A percentile compares a stretch with the other conserved stretches of the same genome.
These are phyloP conservation scores for Neomonachus schauinslandi DNA, from an alignment of 2,113 vertebrate genomes.

Conservation along the genomic window DNA sequence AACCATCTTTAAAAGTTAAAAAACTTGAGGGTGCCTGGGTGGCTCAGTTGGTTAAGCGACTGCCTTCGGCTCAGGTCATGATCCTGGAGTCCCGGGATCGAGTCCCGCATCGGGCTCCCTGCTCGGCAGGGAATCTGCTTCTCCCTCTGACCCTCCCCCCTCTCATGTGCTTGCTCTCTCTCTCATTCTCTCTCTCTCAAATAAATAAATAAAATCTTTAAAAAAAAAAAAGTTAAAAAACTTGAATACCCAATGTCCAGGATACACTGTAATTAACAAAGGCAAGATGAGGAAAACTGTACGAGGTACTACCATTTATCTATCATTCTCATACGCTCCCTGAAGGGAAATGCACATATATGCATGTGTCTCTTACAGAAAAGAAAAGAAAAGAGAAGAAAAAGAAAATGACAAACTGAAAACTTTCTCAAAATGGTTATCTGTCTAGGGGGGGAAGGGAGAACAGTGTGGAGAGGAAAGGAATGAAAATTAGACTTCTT, in stretches of 20 bases:
- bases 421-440: slow-evolving; percentile 13
- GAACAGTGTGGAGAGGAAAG: neutral
- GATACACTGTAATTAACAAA: neutral
- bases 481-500: neutral
- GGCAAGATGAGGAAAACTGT: neutral
- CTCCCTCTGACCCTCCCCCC: too few relatives aligned
- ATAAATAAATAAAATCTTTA: too few relatives aligned
- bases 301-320: neutral
- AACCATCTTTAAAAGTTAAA: slow-evolving; percentile 25
- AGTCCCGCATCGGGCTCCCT: too few relatives aligned
- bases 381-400: neutral
- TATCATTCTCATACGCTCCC: neutral
- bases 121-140: too few relatives aligned
- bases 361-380: neutral
- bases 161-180: too few relatives aligned
- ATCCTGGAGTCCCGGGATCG: too few relatives aligned
- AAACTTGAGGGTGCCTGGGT: too few relatives aligned
- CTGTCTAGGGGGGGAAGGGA: neutral
- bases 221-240: slow-evolving; percentile 1
- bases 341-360: neutral
- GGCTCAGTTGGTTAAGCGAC: too few relatives aligned
- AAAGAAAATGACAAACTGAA: neutral
- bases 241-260: neutral
- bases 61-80: too few relatives aligned
- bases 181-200: too few relatives aligned